Conservation (phyloP, 2,797 vertebrate genomes). For the Bovichtus diacanthus region DNA sequence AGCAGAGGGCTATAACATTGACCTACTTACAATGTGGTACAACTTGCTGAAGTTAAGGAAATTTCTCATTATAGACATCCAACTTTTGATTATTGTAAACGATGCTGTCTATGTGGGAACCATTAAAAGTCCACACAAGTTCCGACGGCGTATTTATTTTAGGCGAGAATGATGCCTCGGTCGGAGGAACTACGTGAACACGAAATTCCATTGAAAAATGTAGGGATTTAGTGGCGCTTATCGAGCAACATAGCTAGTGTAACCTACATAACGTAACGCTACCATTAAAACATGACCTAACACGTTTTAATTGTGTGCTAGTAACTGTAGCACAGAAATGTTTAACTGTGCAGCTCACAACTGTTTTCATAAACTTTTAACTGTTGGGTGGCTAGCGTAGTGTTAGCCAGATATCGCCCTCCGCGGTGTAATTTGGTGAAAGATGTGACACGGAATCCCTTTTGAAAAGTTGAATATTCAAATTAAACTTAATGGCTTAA, state of each 20-base stretch:
- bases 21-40: not conserved
- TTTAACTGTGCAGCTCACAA: not conserved
- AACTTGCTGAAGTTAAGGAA: not conserved
- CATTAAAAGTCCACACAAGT: too few relatives aligned
- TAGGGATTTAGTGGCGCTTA: not conserved
- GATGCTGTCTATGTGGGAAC: not conserved
- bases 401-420: slow-evolving; percentile 35
- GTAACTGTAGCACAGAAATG: not conserved
- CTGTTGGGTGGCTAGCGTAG: not conserved
- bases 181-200: not conserved
- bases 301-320: not conserved
- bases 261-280: not conserved
- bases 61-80: not conserved
- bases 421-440: not conserved
- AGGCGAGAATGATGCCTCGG: too few relatives aligned
- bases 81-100: not conserved
- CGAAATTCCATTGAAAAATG: slow-evolving; percentile 1
- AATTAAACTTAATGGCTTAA: fast-evolving
- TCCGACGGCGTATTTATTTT: not conserved
- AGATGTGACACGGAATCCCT: not conserved
- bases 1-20: not conserved
- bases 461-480: not conserved
- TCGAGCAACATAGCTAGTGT: not conserved
- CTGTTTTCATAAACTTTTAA: not conserved
- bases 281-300: not conserved